These are phyloP conservation scores for Amphipyra tragopoginis DNA, from an alignment of 2,888 invertebrate genomes.

Conservation along the genomic window DNA sequence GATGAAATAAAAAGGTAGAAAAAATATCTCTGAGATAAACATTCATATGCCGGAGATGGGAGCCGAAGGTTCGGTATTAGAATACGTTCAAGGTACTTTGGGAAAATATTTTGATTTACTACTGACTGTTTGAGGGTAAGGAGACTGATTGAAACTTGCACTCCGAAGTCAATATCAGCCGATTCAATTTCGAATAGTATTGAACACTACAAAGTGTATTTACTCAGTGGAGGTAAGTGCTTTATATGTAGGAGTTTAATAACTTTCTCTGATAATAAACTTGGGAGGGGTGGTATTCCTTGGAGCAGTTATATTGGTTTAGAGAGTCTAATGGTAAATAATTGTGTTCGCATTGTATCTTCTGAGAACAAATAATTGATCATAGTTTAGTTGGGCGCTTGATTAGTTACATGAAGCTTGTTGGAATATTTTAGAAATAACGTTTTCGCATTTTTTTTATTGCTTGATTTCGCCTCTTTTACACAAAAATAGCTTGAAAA, in stretches of 20 bases:
- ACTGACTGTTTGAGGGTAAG: conserved; percentile 34
- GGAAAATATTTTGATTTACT: conserved; percentile 64
- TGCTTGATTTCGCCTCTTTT: too few relatives aligned
- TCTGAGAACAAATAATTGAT: not conserved
- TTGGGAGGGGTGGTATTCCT: conserved; percentile 10
- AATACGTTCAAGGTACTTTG: conserved; percentile 59
- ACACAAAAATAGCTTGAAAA: too few relatives aligned
- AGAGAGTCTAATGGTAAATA: conserved; percentile 4
- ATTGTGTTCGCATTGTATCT: not conserved
- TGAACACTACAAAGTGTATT: conserved; percentile 46
- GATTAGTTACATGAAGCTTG: not conserved
- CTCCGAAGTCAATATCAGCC: conserved; percentile 46
- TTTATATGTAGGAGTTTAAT: conserved; percentile 46
- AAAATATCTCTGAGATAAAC: conserved; percentile 75
- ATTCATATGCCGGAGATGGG: conserved; percentile 71
- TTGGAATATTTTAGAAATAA: not conserved
- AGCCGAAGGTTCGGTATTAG: conserved; percentile 62
- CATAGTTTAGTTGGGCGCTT: too few relatives aligned
- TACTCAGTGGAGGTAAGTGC: conserved; percentile 33
- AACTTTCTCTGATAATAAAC: conserved; percentile 38
- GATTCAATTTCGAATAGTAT: conserved; percentile 46
- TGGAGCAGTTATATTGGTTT: conserved; percentile 11
- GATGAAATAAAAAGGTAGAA: conserved; percentile 75
- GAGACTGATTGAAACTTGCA: conserved; percentile 58
- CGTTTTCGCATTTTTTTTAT: too few relatives aligned